Percentiles rank a stretch among this genome's conserved stretches.
phyloP scores from a whole-genome alignment of 2,113 vertebrate species.

The Cacatua alba region DNA sequence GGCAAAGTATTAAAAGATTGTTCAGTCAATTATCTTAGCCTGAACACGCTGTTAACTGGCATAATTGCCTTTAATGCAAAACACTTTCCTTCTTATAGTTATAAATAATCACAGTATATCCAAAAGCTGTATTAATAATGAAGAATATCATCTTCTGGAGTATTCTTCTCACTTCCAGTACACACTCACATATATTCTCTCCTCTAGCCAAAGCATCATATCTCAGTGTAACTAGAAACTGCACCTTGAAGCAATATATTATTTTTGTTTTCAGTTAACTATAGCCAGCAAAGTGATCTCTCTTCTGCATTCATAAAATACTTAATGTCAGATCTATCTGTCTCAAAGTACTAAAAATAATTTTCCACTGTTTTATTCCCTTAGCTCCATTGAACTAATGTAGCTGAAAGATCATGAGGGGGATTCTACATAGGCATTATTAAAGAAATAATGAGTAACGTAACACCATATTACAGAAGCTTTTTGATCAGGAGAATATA shows the following conservation, averaged over 20 bases:
- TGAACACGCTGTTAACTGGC: conserved; percentile 48
- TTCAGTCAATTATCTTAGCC: conserved; percentile 55
- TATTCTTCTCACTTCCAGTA: not conserved
- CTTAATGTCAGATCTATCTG: not conserved
- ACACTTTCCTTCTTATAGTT: not conserved
- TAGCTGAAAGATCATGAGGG: not conserved
- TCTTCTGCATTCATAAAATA: not conserved
- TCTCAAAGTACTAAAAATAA: not conserved
- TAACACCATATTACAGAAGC: not conserved
- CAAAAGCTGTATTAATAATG: conserved; percentile 7
- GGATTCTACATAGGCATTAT: not conserved
- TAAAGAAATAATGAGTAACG: not conserved
- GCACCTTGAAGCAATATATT: not conserved
- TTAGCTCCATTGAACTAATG: not conserved
- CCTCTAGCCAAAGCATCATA: not conserved
- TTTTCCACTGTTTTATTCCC: not conserved
- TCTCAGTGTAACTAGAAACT: not conserved
- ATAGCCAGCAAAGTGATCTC: not conserved
- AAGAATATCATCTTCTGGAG: not conserved
- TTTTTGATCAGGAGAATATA: not conserved
- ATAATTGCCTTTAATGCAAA: conserved; percentile 45
- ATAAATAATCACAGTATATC: conserved; percentile 12
- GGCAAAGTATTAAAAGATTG: conserved; percentile 47
- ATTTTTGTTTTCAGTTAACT: conserved; percentile 9
- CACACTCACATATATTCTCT: not conserved